Conservation (phyloP, 1,140 invertebrate species). For the Teleogryllus occipitalis region DNA sequence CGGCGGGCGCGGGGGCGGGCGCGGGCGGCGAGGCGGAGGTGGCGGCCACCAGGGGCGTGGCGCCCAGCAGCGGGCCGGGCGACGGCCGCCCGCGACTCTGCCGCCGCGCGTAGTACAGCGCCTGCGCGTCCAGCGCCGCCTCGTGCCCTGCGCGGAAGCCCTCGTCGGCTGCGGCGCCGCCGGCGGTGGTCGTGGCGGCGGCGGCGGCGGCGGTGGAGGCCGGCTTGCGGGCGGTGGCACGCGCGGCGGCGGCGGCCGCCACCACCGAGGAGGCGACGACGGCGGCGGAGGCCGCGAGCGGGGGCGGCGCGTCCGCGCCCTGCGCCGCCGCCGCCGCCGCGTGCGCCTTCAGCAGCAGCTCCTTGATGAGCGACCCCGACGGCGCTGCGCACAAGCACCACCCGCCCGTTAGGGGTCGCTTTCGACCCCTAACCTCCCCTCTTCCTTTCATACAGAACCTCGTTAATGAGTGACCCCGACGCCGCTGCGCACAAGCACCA, state of each 20-base stretch:
- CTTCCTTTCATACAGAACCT: too few species aligned
- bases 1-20: slow-evolving; percentile 8
- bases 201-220: neutral
- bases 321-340: slow-evolving; percentile 15
- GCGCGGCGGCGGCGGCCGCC: too few species aligned
- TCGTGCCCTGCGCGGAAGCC: neutral
- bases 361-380: slow-evolving; percentile 74
- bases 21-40: neutral
- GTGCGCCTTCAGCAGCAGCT: slow-evolving; percentile 64
- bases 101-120: neutral
- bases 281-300: too few species aligned
- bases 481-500: too few species aligned
- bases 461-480: too few species aligned
- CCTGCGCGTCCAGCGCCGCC: neutral
- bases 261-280: neutral
- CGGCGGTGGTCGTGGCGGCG: too few species aligned
- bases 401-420: too few species aligned
- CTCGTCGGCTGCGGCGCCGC: neutral
- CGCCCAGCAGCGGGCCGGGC: slow-evolving; percentile 67
- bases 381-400: slow-evolving; percentile 27
- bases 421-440: too few species aligned
- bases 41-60: slow-evolving; percentile 58
- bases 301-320: too few species aligned
- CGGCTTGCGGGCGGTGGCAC: too few species aligned
- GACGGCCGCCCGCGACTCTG: slow-evolving; percentile 40